Conservation (phyloP, 1,140 invertebrate species). For the Brachionus calyciflorus region DNA sequence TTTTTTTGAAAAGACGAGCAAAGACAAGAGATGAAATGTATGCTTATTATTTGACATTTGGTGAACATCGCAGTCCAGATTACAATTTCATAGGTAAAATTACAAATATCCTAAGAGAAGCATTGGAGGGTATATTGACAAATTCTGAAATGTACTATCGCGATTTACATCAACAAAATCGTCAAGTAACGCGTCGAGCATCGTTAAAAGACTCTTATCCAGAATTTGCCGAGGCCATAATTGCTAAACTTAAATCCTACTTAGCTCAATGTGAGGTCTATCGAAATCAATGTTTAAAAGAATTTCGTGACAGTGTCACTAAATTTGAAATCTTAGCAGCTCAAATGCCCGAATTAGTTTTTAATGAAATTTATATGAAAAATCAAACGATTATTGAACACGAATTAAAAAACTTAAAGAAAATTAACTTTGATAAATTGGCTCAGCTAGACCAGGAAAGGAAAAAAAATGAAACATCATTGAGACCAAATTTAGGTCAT, state of each 20-base stretch:
- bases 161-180: conserved; percentile 55
- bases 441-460: background rate
- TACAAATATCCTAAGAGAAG: conserved; percentile 51
- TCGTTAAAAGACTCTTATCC: conserved; percentile 59
- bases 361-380: conserved; percentile 12
- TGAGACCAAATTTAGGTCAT: conserved; percentile 29
- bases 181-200: conserved; percentile 56
- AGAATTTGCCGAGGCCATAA: conserved; percentile 55
- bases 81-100: conserved; percentile 53
- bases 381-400: background rate
- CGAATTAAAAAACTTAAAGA: background rate
- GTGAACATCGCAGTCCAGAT: conserved; percentile 19
- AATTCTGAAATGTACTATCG: conserved; percentile 53
- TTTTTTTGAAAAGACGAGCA: too few relatives aligned
- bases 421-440: background rate
- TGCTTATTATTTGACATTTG: conserved; percentile 45
- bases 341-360: background rate
- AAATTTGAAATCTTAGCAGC: conserved; percentile 25
- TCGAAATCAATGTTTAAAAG: conserved; percentile 59
- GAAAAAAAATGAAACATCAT: background rate
- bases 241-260: conserved; percentile 58
- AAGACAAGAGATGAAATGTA: conserved; percentile 47
- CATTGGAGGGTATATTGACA: conserved; percentile 54
- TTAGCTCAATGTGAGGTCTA: conserved; percentile 57
- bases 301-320: conserved; percentile 46